Evolutionary conservation across 2,113 vertebrate genomes (phyloP).

Genomic region (Odontesthes bonariensis): DNA sequence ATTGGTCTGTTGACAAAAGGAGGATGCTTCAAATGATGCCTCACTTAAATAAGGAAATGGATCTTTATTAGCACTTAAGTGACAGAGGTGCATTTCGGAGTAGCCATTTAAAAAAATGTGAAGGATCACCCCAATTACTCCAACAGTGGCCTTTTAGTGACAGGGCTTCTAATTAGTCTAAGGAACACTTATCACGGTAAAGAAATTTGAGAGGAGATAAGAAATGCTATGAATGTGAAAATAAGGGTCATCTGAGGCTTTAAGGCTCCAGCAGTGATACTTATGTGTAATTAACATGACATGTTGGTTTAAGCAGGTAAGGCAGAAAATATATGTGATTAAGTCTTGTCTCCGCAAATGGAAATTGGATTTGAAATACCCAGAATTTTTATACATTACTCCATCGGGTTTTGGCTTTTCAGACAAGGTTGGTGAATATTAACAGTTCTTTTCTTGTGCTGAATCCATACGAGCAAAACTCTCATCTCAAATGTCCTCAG

Average conservation of each 20-base stretch:
- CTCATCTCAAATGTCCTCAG: too few species aligned
- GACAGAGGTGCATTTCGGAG: conserved; percentile 66
- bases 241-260: conserved; percentile 38
- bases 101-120: conserved; percentile 75
- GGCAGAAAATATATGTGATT: conserved; percentile 28
- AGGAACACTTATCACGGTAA: conserved; percentile 57
- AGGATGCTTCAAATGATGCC: conserved; percentile 39
- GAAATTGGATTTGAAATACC: conserved; percentile 20
- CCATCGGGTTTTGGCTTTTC: not conserved
- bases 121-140: conserved; percentile 78
- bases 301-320: conserved; percentile 26
- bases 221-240: conserved; percentile 52
- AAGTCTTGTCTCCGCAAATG: conserved; percentile 23
- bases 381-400: not conserved
- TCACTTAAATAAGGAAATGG: conserved; percentile 61
- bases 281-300: conserved; percentile 60
- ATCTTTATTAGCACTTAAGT: conserved; percentile 68
- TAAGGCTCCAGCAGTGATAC: conserved; percentile 29
- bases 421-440: too few species aligned
- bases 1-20: not conserved
- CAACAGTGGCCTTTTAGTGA: conserved; percentile 74
- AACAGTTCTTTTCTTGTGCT: too few species aligned
- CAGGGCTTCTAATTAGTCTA: conserved; percentile 72
- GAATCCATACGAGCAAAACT: too few species aligned
- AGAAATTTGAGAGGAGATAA: conserved; percentile 48